Evolutionary conservation across 2,888 invertebrate species (phyloP).

Genomic region (Temnothorax ravouxi): DNA sequence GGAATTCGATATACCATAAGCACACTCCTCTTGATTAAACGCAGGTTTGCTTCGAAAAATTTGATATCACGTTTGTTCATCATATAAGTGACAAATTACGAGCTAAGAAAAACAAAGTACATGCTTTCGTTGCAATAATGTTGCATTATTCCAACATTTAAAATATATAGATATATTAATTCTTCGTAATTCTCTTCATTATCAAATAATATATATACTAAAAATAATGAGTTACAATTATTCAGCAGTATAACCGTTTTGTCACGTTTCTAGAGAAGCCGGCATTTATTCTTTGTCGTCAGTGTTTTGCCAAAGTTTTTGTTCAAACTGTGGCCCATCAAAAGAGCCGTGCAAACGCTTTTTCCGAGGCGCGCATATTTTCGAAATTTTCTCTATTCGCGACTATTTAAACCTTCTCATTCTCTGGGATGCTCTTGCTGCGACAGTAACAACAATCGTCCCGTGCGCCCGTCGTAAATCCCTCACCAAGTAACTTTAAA

Average conservation of each 20-base stretch:
- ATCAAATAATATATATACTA: not conserved
- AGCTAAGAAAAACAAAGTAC: not conserved
- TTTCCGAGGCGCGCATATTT: conserved; percentile 39
- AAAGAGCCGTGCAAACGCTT: conserved; percentile 20
- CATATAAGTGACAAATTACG: not conserved
- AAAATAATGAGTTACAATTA: not conserved
- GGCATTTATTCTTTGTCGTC: conserved; percentile 24
- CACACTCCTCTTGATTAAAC: conserved; percentile 8
- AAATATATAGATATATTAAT: not conserved
- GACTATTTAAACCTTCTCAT: conserved; percentile 46
- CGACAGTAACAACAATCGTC: conserved; percentile 57
- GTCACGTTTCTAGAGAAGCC: not conserved
- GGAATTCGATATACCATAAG: conserved; percentile 41
- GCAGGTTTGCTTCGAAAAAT: not conserved
- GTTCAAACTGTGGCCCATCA: not conserved
- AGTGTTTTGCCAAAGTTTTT: conserved; percentile 34
- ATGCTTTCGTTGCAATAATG: not conserved
- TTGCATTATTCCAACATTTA: not conserved
- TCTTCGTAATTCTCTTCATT: not conserved
- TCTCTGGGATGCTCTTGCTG: conserved; percentile 36
- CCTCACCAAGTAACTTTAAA: conserved; percentile 58
- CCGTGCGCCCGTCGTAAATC: conserved; percentile 54
- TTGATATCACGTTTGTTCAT: not conserved
- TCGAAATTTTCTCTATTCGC: conserved; percentile 44
- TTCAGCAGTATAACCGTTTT: not conserved